Base-by-base conservation (phyloP, 2,888 invertebrate species). In the Ischnura elegans region DNA sequence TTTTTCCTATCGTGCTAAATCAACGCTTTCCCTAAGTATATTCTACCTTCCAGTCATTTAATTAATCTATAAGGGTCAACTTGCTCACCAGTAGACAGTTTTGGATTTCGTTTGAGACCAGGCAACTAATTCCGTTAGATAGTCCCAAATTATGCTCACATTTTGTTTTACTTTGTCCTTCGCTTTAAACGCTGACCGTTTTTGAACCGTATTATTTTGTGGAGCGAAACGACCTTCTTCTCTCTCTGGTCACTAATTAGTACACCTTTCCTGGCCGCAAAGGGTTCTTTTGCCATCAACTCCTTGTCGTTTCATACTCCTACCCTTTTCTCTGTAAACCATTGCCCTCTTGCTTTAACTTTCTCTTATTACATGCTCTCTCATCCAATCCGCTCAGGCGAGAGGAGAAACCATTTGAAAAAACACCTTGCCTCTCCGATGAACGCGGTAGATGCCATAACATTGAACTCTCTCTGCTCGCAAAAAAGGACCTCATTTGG, bases 401-500 rank as follows among this genome's bases (percentile, higher is more conserved):
- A 76, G 76, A 36, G n/a, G n/a, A 51, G 29, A 36, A 76, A 76
- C 29, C 36, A 76, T 76, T 76, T 76, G 76, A 76, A 76, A 76
- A 76, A 36, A n/a, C 76, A 36, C 76, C 76, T 8, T 21, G 61
- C 76, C 5, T 8, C 61, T 36, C 36, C 76, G 76, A 76, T 76
- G 29, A 76, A 76, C 76, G 76, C 76, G 36, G 36, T 76, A 76
- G 76, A 76, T 76, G n/a, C 76, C n/a, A n/a, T n/a, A n/a, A n/a
- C n/a, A n/a, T n/a, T 76, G 6, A 16, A 8, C 76, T 16, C 76
- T 5, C 29, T 36, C 29, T 36, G 10, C 36, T 8, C 5, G 13
- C 10, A 13, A 25, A 66, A 36, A 76, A 76, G 76, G 36, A 76
- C 76, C 36, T 76, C 76, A 76, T 76, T 76, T 36, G 36, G 76